Base-by-base conservation (phyloP, 2,797 vertebrate genomes). In the Sebastiscus tertius region DNA sequence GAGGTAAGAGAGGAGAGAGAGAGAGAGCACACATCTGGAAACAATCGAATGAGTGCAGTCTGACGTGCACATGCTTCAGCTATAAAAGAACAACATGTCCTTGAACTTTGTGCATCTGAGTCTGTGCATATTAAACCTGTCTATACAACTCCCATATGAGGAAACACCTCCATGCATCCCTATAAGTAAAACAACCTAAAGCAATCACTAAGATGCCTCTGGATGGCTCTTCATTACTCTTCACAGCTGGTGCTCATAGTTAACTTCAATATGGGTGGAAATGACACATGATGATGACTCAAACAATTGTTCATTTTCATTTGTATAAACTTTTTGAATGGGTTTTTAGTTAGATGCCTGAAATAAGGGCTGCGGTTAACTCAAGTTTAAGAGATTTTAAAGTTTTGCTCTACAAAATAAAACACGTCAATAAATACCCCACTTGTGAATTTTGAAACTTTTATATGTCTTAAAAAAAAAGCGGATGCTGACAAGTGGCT, bases 11-110 rank as follows among this genome's bases (percentile, higher is more conserved):
- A 72, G 60, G 77, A 55, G 54, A 55, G n/a, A 55, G 77, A 80
- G 72, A 75, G 77, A 70, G 72, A 72, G 74, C 39, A 36, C 77
- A 93, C 95, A 96, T 96, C 95, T 96, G 95, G 95, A 96, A 95
- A 89, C 83, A 87, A 95, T 96, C 67, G 60, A 75, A 77, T 0
- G n/a, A 86, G 85, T 42, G 80, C 81, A 81, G 90, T 82, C 88
- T 83, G 88, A 91, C 86, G 85, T 80, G 87, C 90, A 90, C 91
- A 93, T 87, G 90, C 89, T 89, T 77, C 90, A 83, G 85, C 91
- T 92, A 84, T 81, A 84, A 86, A 92, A 90, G 95, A 93, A 96
- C 94, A 95, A 91, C 85, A 85, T 88, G 94, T 94, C 93, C 95
- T 88, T 77, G 70, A 89, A 84, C 84, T 79, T 72, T 75, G 72